Conservation (phyloP, 2,113 vertebrate species). For the Datnioides undecimradiatus region DNA sequence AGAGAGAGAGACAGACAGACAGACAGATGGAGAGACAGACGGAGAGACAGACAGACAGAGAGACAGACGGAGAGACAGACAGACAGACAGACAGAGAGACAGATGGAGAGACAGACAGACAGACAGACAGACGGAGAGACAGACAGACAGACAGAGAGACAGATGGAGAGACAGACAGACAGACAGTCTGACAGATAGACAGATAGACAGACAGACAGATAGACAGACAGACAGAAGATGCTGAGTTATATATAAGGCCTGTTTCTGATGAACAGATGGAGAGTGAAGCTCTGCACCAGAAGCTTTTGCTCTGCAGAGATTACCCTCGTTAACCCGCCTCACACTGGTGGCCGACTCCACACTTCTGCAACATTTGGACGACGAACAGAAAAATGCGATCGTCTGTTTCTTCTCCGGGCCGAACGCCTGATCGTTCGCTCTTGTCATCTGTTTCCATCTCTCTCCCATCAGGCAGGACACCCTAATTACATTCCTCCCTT, state of each 20-base stretch:
- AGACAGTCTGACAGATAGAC: too few species aligned
- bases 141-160: too few species aligned
- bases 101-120: too few species aligned
- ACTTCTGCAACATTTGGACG: constrained; percentile 5
- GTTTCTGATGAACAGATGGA: constrained; percentile 6
- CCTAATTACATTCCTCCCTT: constrained; percentile 52
- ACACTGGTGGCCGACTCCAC: not conserved
- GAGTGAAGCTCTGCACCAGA: not conserved
- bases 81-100: too few species aligned
- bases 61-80: too few species aligned
- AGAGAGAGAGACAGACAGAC: too few species aligned
- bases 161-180: too few species aligned
- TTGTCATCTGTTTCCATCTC: constrained; percentile 3
- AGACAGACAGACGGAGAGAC: too few species aligned
- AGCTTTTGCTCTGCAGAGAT: constrained; percentile 8
- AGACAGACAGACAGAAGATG: too few species aligned
- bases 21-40: too few species aligned
- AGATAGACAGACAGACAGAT: too few species aligned
- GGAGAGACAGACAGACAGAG: too few species aligned
- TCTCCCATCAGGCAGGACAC: constrained; percentile 45
- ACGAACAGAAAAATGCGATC: not conserved
- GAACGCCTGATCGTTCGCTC: not conserved
- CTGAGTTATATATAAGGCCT: not conserved
- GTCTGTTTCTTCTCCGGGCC: not conserved
- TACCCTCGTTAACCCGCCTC: constrained; percentile 12